Evolutionary conservation across 2,888 invertebrate genomes (phyloP).

Genomic region (Dinocampus coccinellae): DNA sequence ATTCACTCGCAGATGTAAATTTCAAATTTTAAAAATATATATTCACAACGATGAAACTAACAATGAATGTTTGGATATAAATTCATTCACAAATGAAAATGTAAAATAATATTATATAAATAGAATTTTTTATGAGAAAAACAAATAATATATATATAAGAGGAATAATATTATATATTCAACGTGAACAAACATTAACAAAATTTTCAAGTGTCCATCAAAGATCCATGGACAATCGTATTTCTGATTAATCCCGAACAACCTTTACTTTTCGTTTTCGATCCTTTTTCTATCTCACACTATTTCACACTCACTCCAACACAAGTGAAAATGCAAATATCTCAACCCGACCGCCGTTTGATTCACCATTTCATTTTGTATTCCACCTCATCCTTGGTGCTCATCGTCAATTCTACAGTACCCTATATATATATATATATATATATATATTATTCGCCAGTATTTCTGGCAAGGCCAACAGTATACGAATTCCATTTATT

Average conservation of each 20-base stretch:
- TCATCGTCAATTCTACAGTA: background rate
- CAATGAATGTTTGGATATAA: no score
- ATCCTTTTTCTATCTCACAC: background rate
- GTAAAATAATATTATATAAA: no score
- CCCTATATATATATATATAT: background rate
- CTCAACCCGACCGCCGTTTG: conserved; percentile 8
- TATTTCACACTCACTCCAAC: background rate
- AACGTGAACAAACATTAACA: background rate
- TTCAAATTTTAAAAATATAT: no score
- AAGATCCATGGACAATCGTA: background rate
- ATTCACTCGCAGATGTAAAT: no score
- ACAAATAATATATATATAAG: background rate
- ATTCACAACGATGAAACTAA: no score
- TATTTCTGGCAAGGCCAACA: background rate
- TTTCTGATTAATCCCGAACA: background rate
- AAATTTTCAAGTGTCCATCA: background rate
- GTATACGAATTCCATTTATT: conserved; percentile 20
- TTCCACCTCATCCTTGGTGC: conserved; percentile 2
- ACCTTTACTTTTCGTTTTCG: background rate
- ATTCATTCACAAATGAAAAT: no score
- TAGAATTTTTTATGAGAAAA: no score
- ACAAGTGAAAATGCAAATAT: conserved; percentile 21
- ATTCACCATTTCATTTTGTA: conserved; percentile 28
- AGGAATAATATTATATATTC: background rate
- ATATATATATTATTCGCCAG: background rate